Evolutionary conservation across 2,888 invertebrate species (phyloP).

Genomic region (Cheilosia soror): DNA sequence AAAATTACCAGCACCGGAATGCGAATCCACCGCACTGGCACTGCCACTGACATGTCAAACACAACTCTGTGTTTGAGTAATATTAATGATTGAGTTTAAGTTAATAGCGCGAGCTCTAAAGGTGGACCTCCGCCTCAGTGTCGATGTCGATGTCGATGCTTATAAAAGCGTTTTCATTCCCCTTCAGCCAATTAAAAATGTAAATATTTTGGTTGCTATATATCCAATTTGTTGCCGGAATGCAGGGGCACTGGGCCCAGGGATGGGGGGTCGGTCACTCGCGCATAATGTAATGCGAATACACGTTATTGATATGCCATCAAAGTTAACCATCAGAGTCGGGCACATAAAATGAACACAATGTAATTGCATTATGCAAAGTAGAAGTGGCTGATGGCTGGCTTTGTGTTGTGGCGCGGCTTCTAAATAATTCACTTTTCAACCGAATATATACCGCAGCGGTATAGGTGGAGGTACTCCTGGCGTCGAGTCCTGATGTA

Average conservation of each 20-base stretch:
- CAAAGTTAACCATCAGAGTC: slow-evolving; percentile 51
- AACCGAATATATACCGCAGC: slow-evolving; percentile 3
- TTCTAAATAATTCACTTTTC: slow-evolving; percentile 54
- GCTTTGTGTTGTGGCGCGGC: slow-evolving; percentile 2
- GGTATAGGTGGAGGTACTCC: slow-evolving; percentile 1
- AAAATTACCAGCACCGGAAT: slow-evolving; percentile 64
- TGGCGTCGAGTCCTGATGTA: slow-evolving; percentile 5
- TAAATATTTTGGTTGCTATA: slow-evolving; percentile 65
- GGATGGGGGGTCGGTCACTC: background rate
- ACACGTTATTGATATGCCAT: slow-evolving; percentile 68
- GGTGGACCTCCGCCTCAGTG: slow-evolving; percentile 30
- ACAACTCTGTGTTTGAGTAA: slow-evolving; percentile 49
- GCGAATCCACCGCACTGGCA: background rate
- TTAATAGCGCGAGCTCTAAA: slow-evolving; percentile 40
- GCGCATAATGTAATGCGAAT: slow-evolving; percentile 22
- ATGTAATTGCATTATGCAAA: slow-evolving; percentile 68
- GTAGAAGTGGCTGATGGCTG: slow-evolving; percentile 1
- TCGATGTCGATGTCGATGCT: slow-evolving; percentile 6
- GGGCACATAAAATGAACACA: slow-evolving; percentile 31
- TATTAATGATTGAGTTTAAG: slow-evolving; percentile 66
- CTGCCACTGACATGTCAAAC: slow-evolving; percentile 63
- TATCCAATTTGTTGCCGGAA: slow-evolving; percentile 61
- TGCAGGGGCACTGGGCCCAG: slow-evolving; percentile 9
- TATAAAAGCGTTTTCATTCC: slow-evolving; percentile 27
- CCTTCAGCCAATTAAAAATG: slow-evolving; percentile 67